Conservation (phyloP, 1,140 invertebrate species). For the Polypedilum vanderplanki region DNA sequence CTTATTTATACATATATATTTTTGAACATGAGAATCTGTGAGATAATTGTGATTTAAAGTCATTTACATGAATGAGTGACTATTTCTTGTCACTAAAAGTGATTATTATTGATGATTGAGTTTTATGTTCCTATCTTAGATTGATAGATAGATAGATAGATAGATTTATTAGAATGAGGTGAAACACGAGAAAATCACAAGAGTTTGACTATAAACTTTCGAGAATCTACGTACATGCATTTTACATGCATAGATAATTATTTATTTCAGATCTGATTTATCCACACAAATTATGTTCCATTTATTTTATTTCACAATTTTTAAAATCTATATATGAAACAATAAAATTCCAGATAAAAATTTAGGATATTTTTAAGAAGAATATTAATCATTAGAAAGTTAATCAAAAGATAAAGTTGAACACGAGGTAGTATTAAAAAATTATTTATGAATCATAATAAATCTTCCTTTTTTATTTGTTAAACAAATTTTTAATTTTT, state of each 20-base stretch:
- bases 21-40: conserved; percentile 8
- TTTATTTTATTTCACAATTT: no score
- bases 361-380: not conserved
- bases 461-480: not conserved
- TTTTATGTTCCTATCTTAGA: not conserved
- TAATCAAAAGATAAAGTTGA: not conserved
- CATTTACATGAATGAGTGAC: not conserved
- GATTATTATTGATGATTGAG: conserved; percentile 4
- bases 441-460: not conserved
- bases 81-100: not conserved
- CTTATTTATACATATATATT: not conserved
- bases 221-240: no score
- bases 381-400: not conserved
- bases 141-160: not conserved
- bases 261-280: no score
- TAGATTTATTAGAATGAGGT: no score
- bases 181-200: no score
- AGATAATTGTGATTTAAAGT: conserved; percentile 7
- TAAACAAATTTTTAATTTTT: not conserved
- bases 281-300: no score
- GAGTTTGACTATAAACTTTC: no score
- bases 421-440: conserved; percentile 12
- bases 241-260: no score
- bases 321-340: not conserved
- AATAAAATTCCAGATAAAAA: not conserved